phyloP scores from a whole-genome alignment of 2,888 invertebrate genomes.

The Leucozona laternaria region DNA sequence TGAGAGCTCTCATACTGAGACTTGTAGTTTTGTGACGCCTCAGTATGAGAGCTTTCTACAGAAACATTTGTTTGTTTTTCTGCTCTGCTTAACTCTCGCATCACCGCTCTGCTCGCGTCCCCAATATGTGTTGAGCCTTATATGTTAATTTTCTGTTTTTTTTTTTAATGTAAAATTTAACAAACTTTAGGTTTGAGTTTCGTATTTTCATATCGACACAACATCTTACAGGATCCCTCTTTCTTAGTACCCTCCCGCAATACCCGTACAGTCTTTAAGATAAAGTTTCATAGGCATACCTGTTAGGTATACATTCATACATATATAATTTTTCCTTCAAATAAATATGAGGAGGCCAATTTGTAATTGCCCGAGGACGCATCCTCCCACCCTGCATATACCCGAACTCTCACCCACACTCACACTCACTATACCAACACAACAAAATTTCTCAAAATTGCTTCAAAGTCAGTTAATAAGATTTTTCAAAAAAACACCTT shows the following conservation, averaged over 20 bases:
- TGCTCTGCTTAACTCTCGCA: too few species aligned
- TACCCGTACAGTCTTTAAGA: background rate
- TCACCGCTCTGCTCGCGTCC: too few species aligned
- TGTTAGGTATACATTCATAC: background rate
- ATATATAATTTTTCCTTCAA: background rate
- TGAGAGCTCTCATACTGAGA: too few species aligned
- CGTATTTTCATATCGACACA: background rate
- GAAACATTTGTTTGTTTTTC: too few species aligned
- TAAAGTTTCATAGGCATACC: background rate
- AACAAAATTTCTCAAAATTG: slow-evolving; percentile 44
- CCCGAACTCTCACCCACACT: slow-evolving; percentile 12
- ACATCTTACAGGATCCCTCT: background rate
- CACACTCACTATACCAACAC: background rate
- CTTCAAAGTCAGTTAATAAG: slow-evolving; percentile 67
- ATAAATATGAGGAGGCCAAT: slow-evolving; percentile 45
- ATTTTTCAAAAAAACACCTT: slow-evolving; percentile 51
- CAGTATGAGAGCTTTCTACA: too few species aligned
- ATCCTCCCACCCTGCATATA: background rate
- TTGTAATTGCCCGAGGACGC: slow-evolving; percentile 10
- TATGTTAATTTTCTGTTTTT: too few species aligned
- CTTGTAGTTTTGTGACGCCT: too few species aligned
- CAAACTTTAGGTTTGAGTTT: slow-evolving; percentile 13
- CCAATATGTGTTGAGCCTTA: too few species aligned
- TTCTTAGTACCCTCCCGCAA: background rate
- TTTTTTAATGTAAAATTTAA: too few species aligned